Evolutionary conservation across 1,140 invertebrate genomes (phyloP), one percentile per base, ranked within the genome.

Genomic region (Drosophila pallidifrons): DNA sequence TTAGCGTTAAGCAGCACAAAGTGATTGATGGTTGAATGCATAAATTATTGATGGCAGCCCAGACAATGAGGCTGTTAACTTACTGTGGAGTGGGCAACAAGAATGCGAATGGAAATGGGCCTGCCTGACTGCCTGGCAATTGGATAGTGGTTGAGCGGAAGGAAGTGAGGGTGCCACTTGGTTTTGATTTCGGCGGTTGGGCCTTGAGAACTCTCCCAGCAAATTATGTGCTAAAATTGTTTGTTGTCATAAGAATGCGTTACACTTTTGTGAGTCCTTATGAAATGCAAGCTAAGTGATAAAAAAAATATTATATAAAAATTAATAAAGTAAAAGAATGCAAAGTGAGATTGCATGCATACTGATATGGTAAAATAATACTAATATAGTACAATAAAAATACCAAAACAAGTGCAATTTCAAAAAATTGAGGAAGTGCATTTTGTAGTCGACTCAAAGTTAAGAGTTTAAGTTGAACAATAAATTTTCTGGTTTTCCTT

Each of bases 1-100:
- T 68, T 59, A 81, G 69, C 71, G 64, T 80, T 81, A 85, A 89
- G 85, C 75, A 85, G 78, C 85, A 75, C 85, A 88, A 88, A 88
- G 85, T 88, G 85, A 88, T 88, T 88, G 85, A 88, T 88, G 85
- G 85, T 79, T 81, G 85, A 81, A 85, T 88, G 85, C 85, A 89
- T 88, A 88, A 88, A 88, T 88, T 88, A 88, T 88, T 88, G 85
- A 88, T 89, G 85, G 55, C 52, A 69, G 49, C 38, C 28, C 51
- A 54, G 51, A 54, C 28, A 54, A 54, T 35, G 51, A 8, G 47
- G 20, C 47, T 28, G 20, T 28, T 49, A 49, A 28, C 8, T 49
- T 49, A 25, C 20, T 25, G 20, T 25, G 28, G 51, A 10, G 43
- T 41, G 41, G 11, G 32, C 30, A 49, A 49, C 51, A 25, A 51